Percentiles rank a stretch among this genome's conserved stretches.
Conservation (phyloP, 1,140 invertebrate species). For the Olivierus martensii region DNA sequence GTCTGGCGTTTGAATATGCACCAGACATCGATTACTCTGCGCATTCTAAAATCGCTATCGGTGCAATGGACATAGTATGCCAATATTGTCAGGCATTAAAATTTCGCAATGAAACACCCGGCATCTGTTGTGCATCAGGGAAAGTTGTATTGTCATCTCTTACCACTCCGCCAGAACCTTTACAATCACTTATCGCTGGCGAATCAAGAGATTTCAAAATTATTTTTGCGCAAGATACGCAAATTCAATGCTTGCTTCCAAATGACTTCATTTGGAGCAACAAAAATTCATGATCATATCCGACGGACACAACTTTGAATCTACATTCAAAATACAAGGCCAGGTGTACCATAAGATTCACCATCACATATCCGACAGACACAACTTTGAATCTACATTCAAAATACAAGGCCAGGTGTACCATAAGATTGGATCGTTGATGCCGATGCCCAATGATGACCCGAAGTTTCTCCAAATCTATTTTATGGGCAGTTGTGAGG, state of each 20-base stretch:
- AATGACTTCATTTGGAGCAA: constrained; percentile 31
- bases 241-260: constrained; percentile 32
- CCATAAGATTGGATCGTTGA: constrained; percentile 29
- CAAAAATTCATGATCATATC: constrained; percentile 20
- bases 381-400: constrained; percentile 29
- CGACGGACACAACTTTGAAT: constrained; percentile 22
- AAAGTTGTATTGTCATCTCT: constrained; percentile 23
- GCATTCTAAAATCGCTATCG: too few relatives aligned
- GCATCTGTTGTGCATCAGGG: constrained; percentile 24
- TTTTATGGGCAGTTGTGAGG: constrained; percentile 14
- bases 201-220: constrained; percentile 20
- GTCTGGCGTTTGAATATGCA: too few relatives aligned
- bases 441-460: constrained; percentile 22
- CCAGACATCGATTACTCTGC: too few relatives aligned
- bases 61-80: too few relatives aligned
- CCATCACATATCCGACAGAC: constrained; percentile 3
- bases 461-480: constrained; percentile 33
- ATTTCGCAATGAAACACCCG: too few relatives aligned
- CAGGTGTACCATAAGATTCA: constrained; percentile 33
- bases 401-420: constrained; percentile 37
- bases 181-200: constrained; percentile 16
- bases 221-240: constrained; percentile 30
- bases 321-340: constrained; percentile 35
- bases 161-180: constrained; percentile 20
- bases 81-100: too few relatives aligned